Evolutionary conservation across 2,888 invertebrate species (phyloP).

Genomic region (Deilephila elpenor): DNA sequence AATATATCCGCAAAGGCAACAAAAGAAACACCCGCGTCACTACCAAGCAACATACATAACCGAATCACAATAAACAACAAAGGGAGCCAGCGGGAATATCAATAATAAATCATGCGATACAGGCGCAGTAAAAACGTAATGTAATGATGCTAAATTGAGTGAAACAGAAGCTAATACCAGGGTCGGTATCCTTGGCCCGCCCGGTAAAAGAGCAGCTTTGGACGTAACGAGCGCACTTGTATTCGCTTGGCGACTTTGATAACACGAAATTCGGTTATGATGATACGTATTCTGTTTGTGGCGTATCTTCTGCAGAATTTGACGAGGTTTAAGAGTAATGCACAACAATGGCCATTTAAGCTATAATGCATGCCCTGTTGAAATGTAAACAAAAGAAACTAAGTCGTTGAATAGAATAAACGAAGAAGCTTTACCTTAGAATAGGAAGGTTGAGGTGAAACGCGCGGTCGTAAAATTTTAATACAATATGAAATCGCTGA

Average conservation of each 20-base stretch:
- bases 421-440: neutral
- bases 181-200: constrained; percentile 31
- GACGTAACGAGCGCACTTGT: constrained; percentile 20
- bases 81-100: constrained; percentile 15
- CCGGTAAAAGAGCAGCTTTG: constrained; percentile 17
- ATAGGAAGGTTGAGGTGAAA: too few species aligned
- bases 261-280: neutral
- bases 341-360: too few species aligned
- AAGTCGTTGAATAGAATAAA: neutral
- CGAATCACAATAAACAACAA: constrained; percentile 16
- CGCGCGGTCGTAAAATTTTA: too few species aligned
- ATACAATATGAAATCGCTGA: too few species aligned
- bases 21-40: constrained; percentile 22
- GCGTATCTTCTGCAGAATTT: neutral
- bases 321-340: neutral
- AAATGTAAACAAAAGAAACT: too few species aligned
- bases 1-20: constrained; percentile 1
- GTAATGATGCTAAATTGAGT: constrained; percentile 56
- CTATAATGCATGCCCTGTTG: too few species aligned
- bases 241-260: neutral
- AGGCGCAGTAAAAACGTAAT: constrained; percentile 45
- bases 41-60: constrained; percentile 21
- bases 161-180: constrained; percentile 48
- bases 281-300: neutral
- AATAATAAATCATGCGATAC: constrained; percentile 44